Base-by-base conservation (phyloP, 2,888 invertebrate species). In the Microctonus hyperodae region DNA sequence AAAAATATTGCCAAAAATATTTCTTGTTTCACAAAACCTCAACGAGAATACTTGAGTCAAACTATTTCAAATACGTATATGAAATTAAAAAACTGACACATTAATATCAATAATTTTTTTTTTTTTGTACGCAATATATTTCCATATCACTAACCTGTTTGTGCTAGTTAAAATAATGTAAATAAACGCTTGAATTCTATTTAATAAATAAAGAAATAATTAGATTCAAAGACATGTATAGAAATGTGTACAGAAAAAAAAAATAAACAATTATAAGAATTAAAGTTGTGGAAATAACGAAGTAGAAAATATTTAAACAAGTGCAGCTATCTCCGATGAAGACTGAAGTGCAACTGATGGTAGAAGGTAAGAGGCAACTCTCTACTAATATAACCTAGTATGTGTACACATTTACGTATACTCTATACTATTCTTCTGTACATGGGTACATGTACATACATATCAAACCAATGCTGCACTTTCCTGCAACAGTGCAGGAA, bases 271-370 rank as follows among this genome's bases (percentile, higher is more conserved):
- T 31, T n/a, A n/a, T n/a, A 7, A 22, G 11, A 23, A 51, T 16
- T 6, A 6, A 16, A 10, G n/a, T n/a, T n/a, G n/a, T 35, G 11
- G 44, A 23, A n/a, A 23, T 58, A 22, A 35, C 56, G 4, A 40
- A 58, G 23, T 22, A 6, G 9, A 35, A 51, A n/a, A n/a, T n/a
- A n/a, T 9, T 11, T 22, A 20, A 23, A 60, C 40, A 56, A 56
- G 56, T 57, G 25, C n/a, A n/a, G n/a, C 50, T 51, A 50, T 57
- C 50, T 58, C 31, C 20, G 16, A 23, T 50, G 37, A 67, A 62
- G 44, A 63, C 62, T 67, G 67, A 51, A 67, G 20, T 62, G 58
- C 62, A 58, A 67, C 67, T 67, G 63, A 59, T 33, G 31, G 37
- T 40, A 60, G 66, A 48, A 67, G 67, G 67, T 67, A 62, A 50